Conservation (phyloP, 2,888 invertebrate genomes). For the Buathra laborator region DNA sequence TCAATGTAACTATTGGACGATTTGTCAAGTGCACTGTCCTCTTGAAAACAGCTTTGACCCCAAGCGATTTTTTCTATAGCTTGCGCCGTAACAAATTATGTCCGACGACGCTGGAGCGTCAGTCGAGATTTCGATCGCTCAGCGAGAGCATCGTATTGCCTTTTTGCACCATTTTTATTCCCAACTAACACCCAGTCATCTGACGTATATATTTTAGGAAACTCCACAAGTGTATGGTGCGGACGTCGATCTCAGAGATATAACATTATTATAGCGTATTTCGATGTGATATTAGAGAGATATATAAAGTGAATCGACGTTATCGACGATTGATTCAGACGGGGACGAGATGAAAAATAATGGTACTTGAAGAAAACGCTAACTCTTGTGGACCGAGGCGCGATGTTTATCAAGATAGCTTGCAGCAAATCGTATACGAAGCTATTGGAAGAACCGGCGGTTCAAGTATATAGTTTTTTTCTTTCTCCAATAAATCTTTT, state of each 20-base stretch:
- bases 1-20: constrained; percentile 16
- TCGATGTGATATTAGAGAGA: not conserved
- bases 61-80: constrained; percentile 10
- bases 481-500: constrained; percentile 16
- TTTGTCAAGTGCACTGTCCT: constrained; percentile 33
- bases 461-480: constrained; percentile 19
- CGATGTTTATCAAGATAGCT: not conserved
- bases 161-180: constrained; percentile 6
- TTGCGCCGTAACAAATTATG: constrained; percentile 32
- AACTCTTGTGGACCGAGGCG: not conserved
- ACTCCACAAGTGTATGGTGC: not conserved
- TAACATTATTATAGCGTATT: not conserved
- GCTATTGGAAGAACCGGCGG: constrained; percentile 14
- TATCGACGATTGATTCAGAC: constrained; percentile 16
- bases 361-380: constrained; percentile 1
- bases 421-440: constrained; percentile 8
- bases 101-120: not conserved
- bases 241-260: not conserved
- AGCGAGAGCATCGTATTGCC: constrained; percentile 3
- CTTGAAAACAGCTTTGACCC: not conserved
- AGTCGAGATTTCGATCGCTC: not conserved
- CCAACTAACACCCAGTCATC: not conserved
- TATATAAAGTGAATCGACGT: constrained; percentile 8
- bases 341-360: not conserved
- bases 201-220: not conserved